Conservation (phyloP, 1,140 invertebrate genomes). For the Drosophila insularis region DNA sequence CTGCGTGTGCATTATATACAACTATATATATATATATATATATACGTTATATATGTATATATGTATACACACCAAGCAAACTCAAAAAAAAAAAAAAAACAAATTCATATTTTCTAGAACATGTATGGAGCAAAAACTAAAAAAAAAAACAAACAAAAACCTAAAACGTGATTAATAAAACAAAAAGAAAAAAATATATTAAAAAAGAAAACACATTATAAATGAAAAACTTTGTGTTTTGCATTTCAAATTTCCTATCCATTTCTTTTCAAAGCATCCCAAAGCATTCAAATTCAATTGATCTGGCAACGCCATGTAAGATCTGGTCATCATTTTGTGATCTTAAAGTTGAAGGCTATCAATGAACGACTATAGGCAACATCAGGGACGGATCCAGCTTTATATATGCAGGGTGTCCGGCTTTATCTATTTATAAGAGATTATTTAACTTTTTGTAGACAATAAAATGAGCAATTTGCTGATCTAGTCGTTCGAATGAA, state of each 20-base stretch:
- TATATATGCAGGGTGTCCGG: too few species aligned
- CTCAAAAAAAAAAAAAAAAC: too few species aligned
- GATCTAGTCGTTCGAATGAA: too few species aligned
- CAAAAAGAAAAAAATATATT: slow-evolving; percentile 30
- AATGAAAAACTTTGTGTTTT: slow-evolving; percentile 5
- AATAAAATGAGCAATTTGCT: too few species aligned
- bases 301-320: background rate
- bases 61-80: slow-evolving; percentile 58
- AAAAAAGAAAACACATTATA: slow-evolving; percentile 17
- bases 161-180: slow-evolving; percentile 46
- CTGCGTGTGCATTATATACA: slow-evolving; percentile 38
- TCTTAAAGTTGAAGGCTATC: too few species aligned
- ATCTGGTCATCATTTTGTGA: too few species aligned
- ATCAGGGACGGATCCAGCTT: too few species aligned
- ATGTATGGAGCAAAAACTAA: slow-evolving; percentile 53
- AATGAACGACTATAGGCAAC: too few species aligned
- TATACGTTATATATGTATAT: slow-evolving; percentile 42
- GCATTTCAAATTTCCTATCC: background rate
- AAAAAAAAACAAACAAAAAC: slow-evolving; percentile 39
- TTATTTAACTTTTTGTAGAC: too few species aligned
- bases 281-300: too few species aligned
- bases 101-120: slow-evolving; percentile 69
- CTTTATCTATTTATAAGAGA: too few species aligned
- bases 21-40: slow-evolving; percentile 61
- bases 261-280: background rate